phyloP scores from a whole-genome alignment of 2,888 invertebrate species.

The Epinotia ramella region DNA sequence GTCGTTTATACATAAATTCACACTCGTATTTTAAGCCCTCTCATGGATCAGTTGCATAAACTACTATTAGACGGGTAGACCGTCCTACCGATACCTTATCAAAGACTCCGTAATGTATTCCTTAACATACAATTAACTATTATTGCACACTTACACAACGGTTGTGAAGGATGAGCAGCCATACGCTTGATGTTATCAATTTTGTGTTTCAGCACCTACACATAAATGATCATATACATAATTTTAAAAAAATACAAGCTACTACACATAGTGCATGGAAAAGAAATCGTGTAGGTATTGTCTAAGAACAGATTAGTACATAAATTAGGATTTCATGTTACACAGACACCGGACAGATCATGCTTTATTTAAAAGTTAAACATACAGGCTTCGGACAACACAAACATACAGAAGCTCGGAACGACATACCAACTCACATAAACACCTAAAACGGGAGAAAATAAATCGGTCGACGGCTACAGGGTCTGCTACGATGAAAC shows the following conservation, averaged over 20 bases:
- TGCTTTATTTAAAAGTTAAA: conserved; percentile 43
- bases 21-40: too few relatives aligned
- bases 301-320: conserved; percentile 12
- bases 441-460: conserved; percentile 49
- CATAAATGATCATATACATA: conserved; percentile 52
- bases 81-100: background rate
- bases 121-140: too few relatives aligned
- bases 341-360: conserved; percentile 46
- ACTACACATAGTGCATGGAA: conserved; percentile 35
- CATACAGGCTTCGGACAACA: conserved; percentile 36
- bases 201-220: conserved; percentile 96
- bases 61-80: too few relatives aligned
- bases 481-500: conserved; percentile 40
- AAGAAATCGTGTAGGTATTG: conserved; percentile 35
- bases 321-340: conserved; percentile 38
- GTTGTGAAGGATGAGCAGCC: conserved; percentile 97
- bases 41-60: too few relatives aligned
- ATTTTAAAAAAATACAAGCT: background rate
- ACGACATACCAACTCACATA: conserved; percentile 39
- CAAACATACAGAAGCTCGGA: conserved; percentile 40
- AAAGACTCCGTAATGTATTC: background rate
- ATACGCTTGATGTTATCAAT: conserved; percentile 97
- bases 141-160: conserved; percentile 93
- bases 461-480: conserved; percentile 37
- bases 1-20: too few relatives aligned